These are phyloP conservation scores for Petrocephalus microphthalmus DNA, from an alignment of 2,113 vertebrate genomes.

Conservation along the genomic window DNA sequence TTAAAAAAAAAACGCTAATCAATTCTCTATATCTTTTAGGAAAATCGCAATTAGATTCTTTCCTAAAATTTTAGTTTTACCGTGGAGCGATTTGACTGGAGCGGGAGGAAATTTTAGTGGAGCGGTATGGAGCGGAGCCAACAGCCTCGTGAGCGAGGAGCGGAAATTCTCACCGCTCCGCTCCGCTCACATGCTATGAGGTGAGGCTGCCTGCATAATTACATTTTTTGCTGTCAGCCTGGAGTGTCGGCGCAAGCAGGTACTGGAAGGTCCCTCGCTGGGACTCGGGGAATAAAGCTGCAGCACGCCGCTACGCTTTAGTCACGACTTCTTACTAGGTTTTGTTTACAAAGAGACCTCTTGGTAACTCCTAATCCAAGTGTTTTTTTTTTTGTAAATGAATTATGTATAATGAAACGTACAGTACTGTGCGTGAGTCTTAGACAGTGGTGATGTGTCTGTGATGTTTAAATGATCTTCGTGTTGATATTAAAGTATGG, in stretches of 20 bases:
- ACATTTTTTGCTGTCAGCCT: not conserved
- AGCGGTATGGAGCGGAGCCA: too few species aligned
- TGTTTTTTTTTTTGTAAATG: not conserved
- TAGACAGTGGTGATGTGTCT: not conserved
- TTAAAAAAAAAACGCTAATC: too few species aligned
- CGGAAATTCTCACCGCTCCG: too few species aligned
- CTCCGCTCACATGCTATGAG: too few species aligned
- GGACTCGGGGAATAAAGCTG: not conserved
- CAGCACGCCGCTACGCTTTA: not conserved
- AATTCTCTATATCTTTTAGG: too few species aligned
- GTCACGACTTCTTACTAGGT: not conserved
- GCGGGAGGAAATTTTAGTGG: too few species aligned
- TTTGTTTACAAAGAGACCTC: not conserved
- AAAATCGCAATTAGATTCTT: too few species aligned
- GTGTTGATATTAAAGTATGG: not conserved
- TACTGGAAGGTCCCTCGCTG: not conserved
- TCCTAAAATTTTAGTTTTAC: too few species aligned
- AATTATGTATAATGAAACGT: not conserved
- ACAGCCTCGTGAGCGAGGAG: too few species aligned
- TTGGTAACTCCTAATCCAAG: not conserved
- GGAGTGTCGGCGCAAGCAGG: not conserved
- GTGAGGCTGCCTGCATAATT: not conserved
- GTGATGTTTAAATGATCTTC: not conserved
- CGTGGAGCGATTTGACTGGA: too few species aligned
- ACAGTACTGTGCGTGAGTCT: not conserved